phyloP scores from a whole-genome alignment of 2,888 invertebrate genomes.

The Ochropleura leucogaster region DNA sequence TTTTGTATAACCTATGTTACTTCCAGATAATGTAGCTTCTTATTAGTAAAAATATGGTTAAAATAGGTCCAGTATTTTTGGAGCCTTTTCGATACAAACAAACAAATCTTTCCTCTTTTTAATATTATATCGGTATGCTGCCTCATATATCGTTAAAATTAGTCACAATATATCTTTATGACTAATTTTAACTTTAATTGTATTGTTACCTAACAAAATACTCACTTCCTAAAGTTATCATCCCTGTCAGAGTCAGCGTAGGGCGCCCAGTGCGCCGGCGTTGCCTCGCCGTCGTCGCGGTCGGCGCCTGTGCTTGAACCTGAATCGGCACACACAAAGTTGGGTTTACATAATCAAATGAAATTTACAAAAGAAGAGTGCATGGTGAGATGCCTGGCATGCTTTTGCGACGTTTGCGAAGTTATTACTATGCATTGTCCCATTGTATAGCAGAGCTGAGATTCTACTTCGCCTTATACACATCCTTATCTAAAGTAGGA shows the following conservation, averaged over 20 bases:
- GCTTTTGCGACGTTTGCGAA: background rate
- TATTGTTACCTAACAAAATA: background rate
- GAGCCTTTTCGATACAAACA: too few relatives aligned
- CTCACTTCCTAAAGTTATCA: slow-evolving; percentile 82
- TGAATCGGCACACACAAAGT: slow-evolving; percentile 52
- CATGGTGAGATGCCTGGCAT: background rate
- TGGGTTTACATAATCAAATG: slow-evolving; percentile 1
- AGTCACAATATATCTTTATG: too few relatives aligned
- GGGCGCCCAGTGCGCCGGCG: slow-evolving; percentile 84
- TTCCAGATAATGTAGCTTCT: too few relatives aligned
- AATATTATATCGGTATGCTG: too few relatives aligned
- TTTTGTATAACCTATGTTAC: too few relatives aligned
- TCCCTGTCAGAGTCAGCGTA: slow-evolving; percentile 84
- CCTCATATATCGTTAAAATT: too few relatives aligned
- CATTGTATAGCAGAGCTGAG: background rate
- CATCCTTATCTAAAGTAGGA: too few relatives aligned
- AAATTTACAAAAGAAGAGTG: background rate
- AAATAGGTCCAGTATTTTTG: too few relatives aligned
- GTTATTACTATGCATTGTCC: background rate
- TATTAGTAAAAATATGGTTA: too few relatives aligned
- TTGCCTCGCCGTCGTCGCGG: slow-evolving; percentile 79
- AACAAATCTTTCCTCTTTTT: too few relatives aligned
- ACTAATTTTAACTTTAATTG: too few relatives aligned
- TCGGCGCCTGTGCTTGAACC: slow-evolving; percentile 83
- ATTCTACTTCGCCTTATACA: background rate